Conservation (phyloP, 2,797 vertebrate species). For the Triplophysa yarkandensis region DNA sequence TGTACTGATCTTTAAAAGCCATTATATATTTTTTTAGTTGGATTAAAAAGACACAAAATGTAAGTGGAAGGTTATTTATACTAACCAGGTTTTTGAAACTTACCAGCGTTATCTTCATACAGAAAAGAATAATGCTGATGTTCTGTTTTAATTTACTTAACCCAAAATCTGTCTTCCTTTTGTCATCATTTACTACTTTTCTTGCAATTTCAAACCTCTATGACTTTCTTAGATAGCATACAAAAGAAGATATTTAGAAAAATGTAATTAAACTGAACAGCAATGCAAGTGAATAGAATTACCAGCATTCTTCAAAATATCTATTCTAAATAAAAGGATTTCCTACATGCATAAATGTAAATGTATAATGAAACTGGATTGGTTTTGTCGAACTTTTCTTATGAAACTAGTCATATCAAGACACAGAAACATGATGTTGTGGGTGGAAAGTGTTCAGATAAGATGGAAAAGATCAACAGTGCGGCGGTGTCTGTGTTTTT, state of each 20-base stretch:
- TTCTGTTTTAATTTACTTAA: not conserved
- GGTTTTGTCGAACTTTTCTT: not conserved
- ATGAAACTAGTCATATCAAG: not conserved
- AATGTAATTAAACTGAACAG: no score
- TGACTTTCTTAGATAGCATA: no score
- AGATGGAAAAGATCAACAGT: not conserved
- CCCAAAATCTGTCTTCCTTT: no score
- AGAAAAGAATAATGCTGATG: not conserved
- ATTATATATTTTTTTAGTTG: constrained; percentile 7
- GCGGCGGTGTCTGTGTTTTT: not conserved
- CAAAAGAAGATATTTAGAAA: no score
- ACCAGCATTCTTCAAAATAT: no score
- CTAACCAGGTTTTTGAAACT: not conserved
- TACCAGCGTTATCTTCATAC: not conserved
- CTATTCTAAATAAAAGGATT: no score
- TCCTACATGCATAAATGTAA: no score
- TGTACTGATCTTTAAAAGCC: constrained; percentile 17
- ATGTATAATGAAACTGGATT: not conserved
- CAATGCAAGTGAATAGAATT: no score
- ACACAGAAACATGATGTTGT: not conserved
- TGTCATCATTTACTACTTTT: no score
- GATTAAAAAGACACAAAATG: not conserved
- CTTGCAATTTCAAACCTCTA: no score
- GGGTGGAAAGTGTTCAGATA: constrained; percentile 11
- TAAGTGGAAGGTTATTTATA: no score